Base-by-base conservation (phyloP, 2,888 invertebrate species). In the Phyllotreta striolata region DNA sequence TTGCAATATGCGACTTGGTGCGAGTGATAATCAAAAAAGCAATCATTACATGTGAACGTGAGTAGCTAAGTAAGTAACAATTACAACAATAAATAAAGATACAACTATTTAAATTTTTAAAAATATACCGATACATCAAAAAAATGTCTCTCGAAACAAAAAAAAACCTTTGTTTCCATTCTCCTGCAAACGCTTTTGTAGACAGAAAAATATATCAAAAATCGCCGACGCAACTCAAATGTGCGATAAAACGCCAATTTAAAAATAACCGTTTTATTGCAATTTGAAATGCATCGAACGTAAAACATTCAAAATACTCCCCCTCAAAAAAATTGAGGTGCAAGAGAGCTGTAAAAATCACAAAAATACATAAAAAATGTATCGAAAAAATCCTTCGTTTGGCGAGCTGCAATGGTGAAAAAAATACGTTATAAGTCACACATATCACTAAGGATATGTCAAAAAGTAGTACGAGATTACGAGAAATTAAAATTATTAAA, bases 31-130 rank as follows among this genome's bases (percentile, higher is more conserved):
- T 77, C 75, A 76, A 77, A 78, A 78, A 81, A 81, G 81, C 82
- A 87, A 87, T 87, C 87, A 87, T 86, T 87, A 88, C 87, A 87
- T 87, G 87, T 88, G 87, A 87, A 86, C 85, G 87, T 88, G 87
- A 87, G 87, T 87, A 87, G 85, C 81, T 81, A 81, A 78, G 38
- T 81, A 81, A 78, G 38, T 60, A 76, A 80, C 77, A 79, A 77
- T 77, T 77, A 80, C 75, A 77, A 77, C 77, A 79, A 78, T 67
- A 76, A 73, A 75, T 73, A 72, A 74, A 75, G 70, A 75, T 70
- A 74, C 72, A 75, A 70, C 66, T 66, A 72, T 66, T 67, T 64
- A 68, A 67, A 62, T 65, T 61, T 59, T 60, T 37, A 35, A 62
- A 63, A 70, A 66, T 63, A 66, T 67, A 70, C 62, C 67, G 68